Evolutionary conservation across 1,140 invertebrate genomes (phyloP), one percentile per base, ranked within the genome.

Genomic region (Tyrophagus putrescentiae): DNA sequence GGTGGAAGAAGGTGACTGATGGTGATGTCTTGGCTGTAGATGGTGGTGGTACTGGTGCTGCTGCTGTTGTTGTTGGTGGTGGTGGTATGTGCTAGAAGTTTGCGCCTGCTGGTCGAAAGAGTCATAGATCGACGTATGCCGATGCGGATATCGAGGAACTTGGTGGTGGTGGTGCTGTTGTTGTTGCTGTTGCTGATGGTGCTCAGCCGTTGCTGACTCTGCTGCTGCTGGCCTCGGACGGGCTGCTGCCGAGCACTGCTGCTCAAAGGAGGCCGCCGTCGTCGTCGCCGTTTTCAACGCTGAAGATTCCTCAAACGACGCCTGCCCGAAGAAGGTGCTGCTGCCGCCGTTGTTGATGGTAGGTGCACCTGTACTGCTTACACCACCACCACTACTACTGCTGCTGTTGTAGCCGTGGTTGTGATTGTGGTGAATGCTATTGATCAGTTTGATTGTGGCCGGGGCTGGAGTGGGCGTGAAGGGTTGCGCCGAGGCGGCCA

Each of bases 391-490:
- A n/a, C n/a, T n/a, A n/a, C n/a, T n/a, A n/a, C n/a, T n/a, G n/a
- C n/a, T n/a, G n/a, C n/a, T n/a, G n/a, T n/a, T n/a, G n/a, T n/a
- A n/a, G n/a, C n/a, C n/a, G n/a, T n/a, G n/a, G n/a, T n/a, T n/a
- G n/a, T n/a, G n/a, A n/a, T n/a, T n/a, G n/a, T n/a, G n/a, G n/a
- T n/a, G n/a, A n/a, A n/a, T n/a, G 18, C 31, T 48, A 21, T 48
- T 48, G 18, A 48, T 18, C 45, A 48, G 18, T 18, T 48, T 48
- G 45, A 18, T 48, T 48, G 45, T 48, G 45, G 21, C 18, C 45
- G 45, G 7, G 7, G 45, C 23, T 48, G 45, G 45, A 48, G 9
- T 48, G 7, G 18, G 45, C 23, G 23, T 48, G 45, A 21, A 9
- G n/a, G n/a, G n/a, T n/a, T n/a, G n/a, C n/a, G n/a, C n/a, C n/a